Evolutionary conservation across 2,888 invertebrate genomes (phyloP), one percentile per base, ranked within the genome.

Genomic region (Nomada flava): DNA sequence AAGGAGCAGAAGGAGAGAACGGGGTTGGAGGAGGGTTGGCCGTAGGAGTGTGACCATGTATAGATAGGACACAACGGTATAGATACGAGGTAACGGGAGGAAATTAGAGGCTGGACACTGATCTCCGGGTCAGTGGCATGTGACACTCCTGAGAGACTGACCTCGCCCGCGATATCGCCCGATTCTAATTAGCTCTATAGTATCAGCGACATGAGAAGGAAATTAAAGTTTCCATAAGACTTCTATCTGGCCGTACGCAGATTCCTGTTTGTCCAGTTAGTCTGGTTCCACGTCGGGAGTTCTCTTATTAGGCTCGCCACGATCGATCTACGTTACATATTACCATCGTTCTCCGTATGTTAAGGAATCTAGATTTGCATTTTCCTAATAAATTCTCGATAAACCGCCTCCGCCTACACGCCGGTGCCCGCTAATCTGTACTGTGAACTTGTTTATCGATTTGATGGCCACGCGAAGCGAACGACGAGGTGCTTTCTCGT

Each of bases 41-140:
- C 68, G 78, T 78, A 79, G 85, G 84, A 82, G 83, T 77, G 88
- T 79, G 86, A 85, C 86, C 80, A 82, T 64, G 77, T 87, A 75
- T 65, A 83, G 86, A 87, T 87, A 83, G 73, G 76, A 70, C 50
- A 73, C 77, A 81, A 79, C 87, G 79, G 87, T 85, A 83, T 78
- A 83, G 88, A 88, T 87, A 85, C 59, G 82, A 89, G 86, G 84
- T 90, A 91, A 92, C 90, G 90, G 89, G 89, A 92, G 91, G 92
- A 91, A 92, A 92, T 92, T 92, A 91, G 91, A 90, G 88, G 89
- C 89, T 88, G 88, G 90, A 87, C 88, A 82, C 69, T 83, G 88
- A 86, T 87, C 86, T 86, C 84, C 87, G 87, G 91, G 89, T 91
- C 91, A 87, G 83, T 88, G 88, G 26, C 89, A 85, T 80, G 89